A percentile compares a stretch with the other conserved stretches of the same genome.
phyloP scores from a whole-genome alignment of 2,797 vertebrate species.

The Gila robusta region DNA sequence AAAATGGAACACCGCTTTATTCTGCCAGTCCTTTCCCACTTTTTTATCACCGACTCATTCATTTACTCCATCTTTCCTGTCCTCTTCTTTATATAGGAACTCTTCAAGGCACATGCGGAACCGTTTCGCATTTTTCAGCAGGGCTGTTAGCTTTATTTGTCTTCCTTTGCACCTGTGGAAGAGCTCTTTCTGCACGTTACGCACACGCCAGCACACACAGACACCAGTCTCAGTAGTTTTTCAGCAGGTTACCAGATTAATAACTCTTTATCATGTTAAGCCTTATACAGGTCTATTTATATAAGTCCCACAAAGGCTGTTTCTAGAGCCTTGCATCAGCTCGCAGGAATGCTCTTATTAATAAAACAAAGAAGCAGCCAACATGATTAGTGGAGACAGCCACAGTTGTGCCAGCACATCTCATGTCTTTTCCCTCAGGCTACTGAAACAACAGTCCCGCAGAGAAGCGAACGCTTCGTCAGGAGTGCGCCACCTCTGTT shows the following conservation, averaged over 20 bases:
- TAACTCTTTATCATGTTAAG: slow-evolving; percentile 83
- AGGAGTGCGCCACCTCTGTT: neutral
- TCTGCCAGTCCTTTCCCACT: slow-evolving; percentile 14
- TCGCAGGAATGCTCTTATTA: slow-evolving; percentile 84
- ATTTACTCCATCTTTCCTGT: slow-evolving; percentile 23
- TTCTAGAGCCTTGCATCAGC: slow-evolving; percentile 85
- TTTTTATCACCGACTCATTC: slow-evolving; percentile 5
- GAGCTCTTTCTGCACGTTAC: slow-evolving; percentile 47
- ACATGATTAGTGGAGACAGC: slow-evolving; percentile 70
- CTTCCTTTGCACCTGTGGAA: slow-evolving; percentile 52
- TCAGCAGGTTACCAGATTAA: slow-evolving; percentile 82
- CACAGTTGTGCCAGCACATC: slow-evolving; percentile 60
- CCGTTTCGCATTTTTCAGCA: slow-evolving; percentile 23
- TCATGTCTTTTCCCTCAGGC: slow-evolving; percentile 54
- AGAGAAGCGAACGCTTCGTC: slow-evolving; percentile 33
- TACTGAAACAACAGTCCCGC: slow-evolving; percentile 51
- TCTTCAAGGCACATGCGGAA: slow-evolving; percentile 22
- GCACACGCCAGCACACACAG: slow-evolving; percentile 39
- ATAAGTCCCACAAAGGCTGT: slow-evolving; percentile 80
- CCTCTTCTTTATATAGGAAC: slow-evolving; percentile 28
- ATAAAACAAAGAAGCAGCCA: slow-evolving; percentile 79
- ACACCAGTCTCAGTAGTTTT: slow-evolving; percentile 20
- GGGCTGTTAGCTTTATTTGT: neutral
- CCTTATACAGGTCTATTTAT: slow-evolving; percentile 84
- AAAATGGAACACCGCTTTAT: slow-evolving; percentile 45